Evolutionary conservation across 2,888 invertebrate genomes (phyloP), one percentile per base, ranked within the genome.

Genomic region (Augiades crinisus): DNA sequence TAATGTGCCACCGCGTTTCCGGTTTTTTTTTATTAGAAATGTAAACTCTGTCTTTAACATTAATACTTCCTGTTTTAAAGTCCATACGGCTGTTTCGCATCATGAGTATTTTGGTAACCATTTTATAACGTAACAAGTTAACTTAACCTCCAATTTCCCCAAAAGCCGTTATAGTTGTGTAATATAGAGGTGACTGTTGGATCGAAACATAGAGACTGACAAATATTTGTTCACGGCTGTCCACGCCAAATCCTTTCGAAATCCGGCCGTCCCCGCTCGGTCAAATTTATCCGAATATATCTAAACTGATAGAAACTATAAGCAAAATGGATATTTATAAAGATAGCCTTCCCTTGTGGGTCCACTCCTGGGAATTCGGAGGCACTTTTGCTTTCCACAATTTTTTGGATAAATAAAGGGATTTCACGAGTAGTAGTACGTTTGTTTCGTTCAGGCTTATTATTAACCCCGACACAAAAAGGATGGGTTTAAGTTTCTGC

Each of bases 241-340:
- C 67, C 67, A 64, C 60, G 62, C 65, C 65, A 75, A 75, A 77
- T 76, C 77, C 74, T 79, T 78, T 75, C 75, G 75, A 72, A 79
- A 69, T 69, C 63, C 57, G 55, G 47, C 63, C 55, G 61, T 55
- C 59, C 64, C 63, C 58, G 46, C 55, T 58, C 58, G 64, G 62
- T 60, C 60, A 62, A 46, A 43, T 60, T 56, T 54, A 55, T 59
- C 61, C 60, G n/a, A 51, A 51, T 51, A 51, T 51, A 51, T 45
- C 51, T 51, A 51, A 51, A 51, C 51, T 45, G 45, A 51, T 51
- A 51, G 44, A 51, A 51, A 45, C 45, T 51, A 45, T 45, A 44
- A 45, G n/a, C 45, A 45, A 51, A 51, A 51, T 51, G 38, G 51
- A 51, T 51, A 45, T 51, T 51, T 51, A 51, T 44, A 43, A 43